These are phyloP conservation scores for Campoletis raptor DNA, from an alignment of 2,888 invertebrate genomes.

Conservation along the genomic window DNA sequence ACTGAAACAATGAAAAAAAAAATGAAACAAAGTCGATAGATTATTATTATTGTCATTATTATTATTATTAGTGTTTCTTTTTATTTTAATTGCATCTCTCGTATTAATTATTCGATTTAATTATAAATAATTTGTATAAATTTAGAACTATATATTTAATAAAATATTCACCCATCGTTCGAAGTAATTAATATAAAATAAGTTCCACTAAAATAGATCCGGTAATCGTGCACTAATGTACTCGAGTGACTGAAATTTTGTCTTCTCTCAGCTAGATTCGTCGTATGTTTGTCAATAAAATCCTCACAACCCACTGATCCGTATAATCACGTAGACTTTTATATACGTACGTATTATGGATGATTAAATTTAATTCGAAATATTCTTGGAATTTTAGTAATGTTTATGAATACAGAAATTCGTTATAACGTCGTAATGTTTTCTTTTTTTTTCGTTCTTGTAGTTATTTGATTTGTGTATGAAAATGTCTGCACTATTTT, in stretches of 20 bases:
- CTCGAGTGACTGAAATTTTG: constrained; percentile 22
- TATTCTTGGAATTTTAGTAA: neutral
- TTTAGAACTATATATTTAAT: neutral
- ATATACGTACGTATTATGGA: neutral
- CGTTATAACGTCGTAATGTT: neutral
- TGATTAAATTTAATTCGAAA: neutral
- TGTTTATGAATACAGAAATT: neutral
- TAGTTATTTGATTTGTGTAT: neutral
- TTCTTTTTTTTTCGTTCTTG: neutral
- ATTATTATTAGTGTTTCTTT: neutral
- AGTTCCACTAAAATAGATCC: neutral
- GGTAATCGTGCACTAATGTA: neutral
- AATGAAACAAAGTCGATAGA: neutral
- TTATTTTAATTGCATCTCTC: neutral
- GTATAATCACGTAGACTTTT: neutral
- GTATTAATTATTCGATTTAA: neutral
- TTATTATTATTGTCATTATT: neutral
- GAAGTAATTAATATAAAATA: neutral
- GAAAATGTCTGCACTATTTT: neutral
- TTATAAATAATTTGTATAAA: neutral
- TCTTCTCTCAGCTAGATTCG: constrained; percentile 18
- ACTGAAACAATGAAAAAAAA: neutral
- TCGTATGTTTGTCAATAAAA: constrained; percentile 44
- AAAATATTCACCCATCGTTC: constrained; percentile 30
- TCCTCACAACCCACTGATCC: neutral